phyloP scores from a whole-genome alignment of 2,797 vertebrate species.

The Rhynchonycteris naso region DNA sequence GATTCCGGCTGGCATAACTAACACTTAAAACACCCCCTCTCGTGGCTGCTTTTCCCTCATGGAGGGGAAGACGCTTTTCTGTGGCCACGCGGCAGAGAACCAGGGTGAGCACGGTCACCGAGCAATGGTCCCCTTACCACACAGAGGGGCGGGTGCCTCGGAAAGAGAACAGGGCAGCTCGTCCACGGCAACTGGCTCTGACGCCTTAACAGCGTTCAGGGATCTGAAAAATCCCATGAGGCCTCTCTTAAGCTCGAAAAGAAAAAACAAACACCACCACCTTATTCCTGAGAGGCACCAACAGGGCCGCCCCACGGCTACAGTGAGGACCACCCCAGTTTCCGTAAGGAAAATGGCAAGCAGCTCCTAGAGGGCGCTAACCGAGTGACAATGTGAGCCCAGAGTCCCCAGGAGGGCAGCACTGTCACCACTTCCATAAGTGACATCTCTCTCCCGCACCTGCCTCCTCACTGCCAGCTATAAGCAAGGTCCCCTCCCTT shows the following conservation, averaged over 20 bases:
- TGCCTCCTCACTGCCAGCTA: not conserved
- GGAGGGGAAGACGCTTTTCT: conserved; percentile 32
- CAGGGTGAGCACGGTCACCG: not conserved
- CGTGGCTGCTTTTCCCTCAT: conserved; percentile 9
- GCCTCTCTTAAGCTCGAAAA: not conserved
- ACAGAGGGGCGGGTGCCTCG: not conserved
- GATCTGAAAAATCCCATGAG: not conserved
- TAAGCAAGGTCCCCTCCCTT: not conserved
- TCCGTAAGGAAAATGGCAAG: not conserved
- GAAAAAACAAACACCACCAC: not conserved
- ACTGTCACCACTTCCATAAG: not conserved
- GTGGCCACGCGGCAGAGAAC: not conserved
- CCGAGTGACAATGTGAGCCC: not conserved
- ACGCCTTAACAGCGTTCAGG: not conserved
- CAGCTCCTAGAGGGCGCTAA: not conserved
- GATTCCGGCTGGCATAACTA: too few species aligned
- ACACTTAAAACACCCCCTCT: not conserved
- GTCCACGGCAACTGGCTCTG: not conserved
- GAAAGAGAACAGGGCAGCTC: not conserved
- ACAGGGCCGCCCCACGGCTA: not conserved
- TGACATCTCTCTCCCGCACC: not conserved
- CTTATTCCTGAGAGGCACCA: not conserved
- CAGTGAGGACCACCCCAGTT: not conserved
- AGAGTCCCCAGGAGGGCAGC: not conserved
- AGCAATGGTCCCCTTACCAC: not conserved